Conservation (phyloP, 2,113 vertebrate species). For the Eudorcas thomsonii region DNA sequence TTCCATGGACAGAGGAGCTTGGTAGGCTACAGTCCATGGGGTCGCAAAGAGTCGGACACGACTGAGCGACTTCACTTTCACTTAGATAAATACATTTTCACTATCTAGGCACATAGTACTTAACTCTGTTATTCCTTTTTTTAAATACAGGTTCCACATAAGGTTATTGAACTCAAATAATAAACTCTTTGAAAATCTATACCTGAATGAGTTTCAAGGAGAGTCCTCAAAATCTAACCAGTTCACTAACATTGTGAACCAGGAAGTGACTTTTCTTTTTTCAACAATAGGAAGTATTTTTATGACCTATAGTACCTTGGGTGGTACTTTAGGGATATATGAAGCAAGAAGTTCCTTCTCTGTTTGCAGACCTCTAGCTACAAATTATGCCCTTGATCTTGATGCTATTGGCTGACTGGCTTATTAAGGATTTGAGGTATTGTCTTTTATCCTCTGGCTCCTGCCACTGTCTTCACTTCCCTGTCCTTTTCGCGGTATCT, state of each 20-base stretch:
- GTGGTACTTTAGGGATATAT: not conserved
- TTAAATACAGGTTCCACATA: not conserved
- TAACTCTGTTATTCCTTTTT: not conserved
- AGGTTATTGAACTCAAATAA: not conserved
- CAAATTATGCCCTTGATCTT: not conserved
- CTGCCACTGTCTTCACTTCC: slow-evolving; percentile 28
- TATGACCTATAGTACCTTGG: not conserved
- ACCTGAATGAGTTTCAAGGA: not conserved
- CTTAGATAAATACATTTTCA: slow-evolving; percentile 22
- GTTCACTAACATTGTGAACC: not conserved
- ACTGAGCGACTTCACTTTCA: too few relatives aligned
- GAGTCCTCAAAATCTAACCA: not conserved
- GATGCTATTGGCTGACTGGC: not conserved
- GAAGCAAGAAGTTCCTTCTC: not conserved
- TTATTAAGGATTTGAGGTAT: not conserved
- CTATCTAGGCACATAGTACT: not conserved
- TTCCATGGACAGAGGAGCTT: too few relatives aligned
- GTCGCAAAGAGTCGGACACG: too few relatives aligned
- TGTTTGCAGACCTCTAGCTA: not conserved
- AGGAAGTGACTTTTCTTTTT: not conserved
- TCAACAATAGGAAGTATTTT: not conserved
- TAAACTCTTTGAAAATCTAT: not conserved
- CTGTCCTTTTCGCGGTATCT: not conserved
- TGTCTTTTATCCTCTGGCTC: slow-evolving; percentile 36
- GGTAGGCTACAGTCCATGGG: too few relatives aligned